These are phyloP conservation scores for Brachyopa scutellaris DNA, from an alignment of 2,888 invertebrate genomes.

Conservation along the genomic window DNA sequence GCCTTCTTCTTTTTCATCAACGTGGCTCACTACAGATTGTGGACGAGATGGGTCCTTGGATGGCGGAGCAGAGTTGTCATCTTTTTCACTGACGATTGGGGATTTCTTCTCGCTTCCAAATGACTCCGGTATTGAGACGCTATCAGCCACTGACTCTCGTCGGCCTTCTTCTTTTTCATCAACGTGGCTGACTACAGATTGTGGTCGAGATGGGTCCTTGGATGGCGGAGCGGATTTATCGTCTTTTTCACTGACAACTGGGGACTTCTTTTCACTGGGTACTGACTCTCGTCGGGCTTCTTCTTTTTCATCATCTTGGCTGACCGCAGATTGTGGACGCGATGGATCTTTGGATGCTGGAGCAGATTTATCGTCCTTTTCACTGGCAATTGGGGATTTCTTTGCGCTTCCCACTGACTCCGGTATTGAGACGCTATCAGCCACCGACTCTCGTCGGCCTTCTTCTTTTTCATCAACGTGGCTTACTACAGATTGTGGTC, in stretches of 20 bases:
- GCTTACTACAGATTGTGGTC: conserved; percentile 44
- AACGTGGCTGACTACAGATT: conserved; percentile 73
- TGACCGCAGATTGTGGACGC: conserved; percentile 45
- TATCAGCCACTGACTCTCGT: conserved; percentile 56
- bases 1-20: neutral
- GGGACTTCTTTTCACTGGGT: neutral
- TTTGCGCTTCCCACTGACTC: no score
- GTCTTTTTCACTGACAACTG: conserved; percentile 55
- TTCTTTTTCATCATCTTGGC: conserved; percentile 29
- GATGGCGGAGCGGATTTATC: conserved; percentile 53
- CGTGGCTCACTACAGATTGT: conserved; percentile 57
- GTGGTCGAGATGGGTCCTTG: conserved; percentile 77
- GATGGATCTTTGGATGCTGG: conserved; percentile 41
- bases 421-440: conserved; percentile 15
- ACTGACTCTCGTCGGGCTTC: neutral
- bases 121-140: no score
- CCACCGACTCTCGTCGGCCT: neutral
- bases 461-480: conserved; percentile 31
- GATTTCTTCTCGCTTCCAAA: neutral
- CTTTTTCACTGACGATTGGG: conserved; percentile 23
- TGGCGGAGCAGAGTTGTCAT: conserved; percentile 28
- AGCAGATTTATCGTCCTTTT: conserved; percentile 42
- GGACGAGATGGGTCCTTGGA: conserved; percentile 68
- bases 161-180: conserved; percentile 54
- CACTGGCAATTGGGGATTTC: neutral